phyloP scores from a whole-genome alignment of 2,888 invertebrate genomes.

The Tiliacea aurago region DNA sequence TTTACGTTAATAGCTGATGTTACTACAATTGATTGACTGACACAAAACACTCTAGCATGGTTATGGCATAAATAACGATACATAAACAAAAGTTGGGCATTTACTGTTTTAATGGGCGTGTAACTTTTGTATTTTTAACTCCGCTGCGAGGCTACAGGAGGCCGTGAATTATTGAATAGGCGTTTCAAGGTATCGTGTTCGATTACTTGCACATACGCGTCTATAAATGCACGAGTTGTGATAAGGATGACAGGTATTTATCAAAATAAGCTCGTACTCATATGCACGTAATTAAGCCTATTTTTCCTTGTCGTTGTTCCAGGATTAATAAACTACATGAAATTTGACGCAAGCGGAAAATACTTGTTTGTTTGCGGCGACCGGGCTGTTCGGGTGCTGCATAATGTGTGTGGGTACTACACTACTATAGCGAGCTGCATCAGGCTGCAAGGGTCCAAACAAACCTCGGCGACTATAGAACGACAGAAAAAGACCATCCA shows the following conservation, averaged over 20 bases:
- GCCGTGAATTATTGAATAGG: conserved; percentile 66
- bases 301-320: conserved; percentile 72
- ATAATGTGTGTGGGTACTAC: conserved; percentile 91
- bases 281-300: conserved; percentile 24
- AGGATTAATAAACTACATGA: conserved; percentile 93
- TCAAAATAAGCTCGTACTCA: conserved; percentile 32
- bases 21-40: conserved; percentile 9
- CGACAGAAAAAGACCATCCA: conserved; percentile 93
- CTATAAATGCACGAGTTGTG: conserved; percentile 52
- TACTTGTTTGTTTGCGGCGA: conserved; percentile 94
- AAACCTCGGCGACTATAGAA: conserved; percentile 94
- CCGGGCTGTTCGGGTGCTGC: conserved; percentile 94
- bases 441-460: conserved; percentile 89
- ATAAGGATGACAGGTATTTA: conserved; percentile 51
- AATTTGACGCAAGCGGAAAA: conserved; percentile 94
- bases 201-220: conserved; percentile 57
- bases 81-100: conserved; percentile 24
- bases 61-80: conserved; percentile 12
- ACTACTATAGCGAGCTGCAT: conserved; percentile 83
- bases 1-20: conserved; percentile 15
- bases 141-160: conserved; percentile 60
- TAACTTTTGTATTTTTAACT: conserved; percentile 62
- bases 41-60: conserved; percentile 19
- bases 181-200: conserved; percentile 65
- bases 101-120: conserved; percentile 42